Evolutionary conservation across 2,888 invertebrate species (phyloP), one percentile per base, ranked within the genome.

Genomic region (Spilarctia lutea): DNA sequence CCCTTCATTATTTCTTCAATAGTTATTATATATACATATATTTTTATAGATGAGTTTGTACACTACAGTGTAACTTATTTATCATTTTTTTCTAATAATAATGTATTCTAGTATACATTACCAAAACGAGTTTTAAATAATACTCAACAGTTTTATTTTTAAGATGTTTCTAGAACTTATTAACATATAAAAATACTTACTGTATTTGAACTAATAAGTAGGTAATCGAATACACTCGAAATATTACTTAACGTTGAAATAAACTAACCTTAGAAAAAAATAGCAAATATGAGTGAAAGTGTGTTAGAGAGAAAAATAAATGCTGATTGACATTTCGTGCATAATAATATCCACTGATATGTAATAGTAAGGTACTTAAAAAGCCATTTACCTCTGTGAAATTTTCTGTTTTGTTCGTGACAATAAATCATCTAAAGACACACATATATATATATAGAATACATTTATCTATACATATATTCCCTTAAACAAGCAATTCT

Each of bases 251-350:
- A 70, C 16, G 27, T 4, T 39, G 7, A 52, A 68, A 35, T 35
- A 56, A 68, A 24, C 18, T 1, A 16, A 30, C 45, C 42, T 60
- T 70, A 27, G 20, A 24, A 65, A 35, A 48, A 24, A 13, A 60
- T 63, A 45, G 13, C 10, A 20, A 42, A 4, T 39, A 8, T 18
- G 2, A 60, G 70, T 70, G 70, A 63, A 42, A 70, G 70, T 63
- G 70, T 39, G 70, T 27, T 24, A n/a, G 70, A 27, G 4, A 11
- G 27, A n/a, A 6, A 18, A 65, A 0, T 8, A 24, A 18, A 35
- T 52, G 27, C 27, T 70, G 42, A 70, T 60, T 56, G 35, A 70
- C 60, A 60, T 60, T 27, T 56, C 60, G 56, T 70, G 70, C 60
- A 70, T 70, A 70, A 70, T 60, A 20, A 60, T 60, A n/a, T 42